These are phyloP conservation scores for Zele albiditarsus DNA, from an alignment of 2,888 invertebrate genomes.

Conservation along the genomic window DNA sequence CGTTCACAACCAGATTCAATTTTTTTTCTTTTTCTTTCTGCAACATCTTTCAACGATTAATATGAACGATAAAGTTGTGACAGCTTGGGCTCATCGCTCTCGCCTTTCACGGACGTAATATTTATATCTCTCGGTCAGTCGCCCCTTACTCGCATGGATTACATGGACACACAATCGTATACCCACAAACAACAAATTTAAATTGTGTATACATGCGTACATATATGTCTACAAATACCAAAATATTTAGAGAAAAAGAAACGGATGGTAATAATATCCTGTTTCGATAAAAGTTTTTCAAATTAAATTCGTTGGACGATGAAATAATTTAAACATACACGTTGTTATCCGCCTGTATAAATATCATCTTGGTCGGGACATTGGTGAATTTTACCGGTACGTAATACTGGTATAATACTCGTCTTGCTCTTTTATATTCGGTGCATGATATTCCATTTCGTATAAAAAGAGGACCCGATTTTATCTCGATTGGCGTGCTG, in stretches of 20 bases:
- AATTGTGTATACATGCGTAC: neutral
- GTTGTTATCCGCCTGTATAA: neutral
- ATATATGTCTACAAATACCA: neutral
- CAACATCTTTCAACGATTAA: conserved; percentile 16
- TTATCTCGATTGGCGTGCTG: conserved; percentile 39
- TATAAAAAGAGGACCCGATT: conserved; percentile 37
- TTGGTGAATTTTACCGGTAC: conserved; percentile 11
- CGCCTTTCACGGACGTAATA: conserved; percentile 31
- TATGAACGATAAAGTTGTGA: conserved; percentile 30
- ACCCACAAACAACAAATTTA: neutral
- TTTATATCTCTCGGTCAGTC: conserved; percentile 22
- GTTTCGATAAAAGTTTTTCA: conserved; percentile 17
- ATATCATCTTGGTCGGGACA: neutral
- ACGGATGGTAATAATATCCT: conserved; percentile 32
- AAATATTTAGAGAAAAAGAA: neutral
- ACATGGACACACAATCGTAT: neutral
- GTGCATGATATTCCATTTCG: conserved; percentile 39
- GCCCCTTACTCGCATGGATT: neutral
- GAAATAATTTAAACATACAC: neutral
- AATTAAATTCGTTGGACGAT: neutral
- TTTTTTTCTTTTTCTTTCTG: neutral
- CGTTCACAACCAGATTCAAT: neutral
- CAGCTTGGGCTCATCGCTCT: conserved; percentile 28
- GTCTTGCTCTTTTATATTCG: conserved; percentile 39
- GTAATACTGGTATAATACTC: conserved; percentile 1